phyloP scores from a whole-genome alignment of 2,797 vertebrate species.

The Amblyopsis hoosieri region DNA sequence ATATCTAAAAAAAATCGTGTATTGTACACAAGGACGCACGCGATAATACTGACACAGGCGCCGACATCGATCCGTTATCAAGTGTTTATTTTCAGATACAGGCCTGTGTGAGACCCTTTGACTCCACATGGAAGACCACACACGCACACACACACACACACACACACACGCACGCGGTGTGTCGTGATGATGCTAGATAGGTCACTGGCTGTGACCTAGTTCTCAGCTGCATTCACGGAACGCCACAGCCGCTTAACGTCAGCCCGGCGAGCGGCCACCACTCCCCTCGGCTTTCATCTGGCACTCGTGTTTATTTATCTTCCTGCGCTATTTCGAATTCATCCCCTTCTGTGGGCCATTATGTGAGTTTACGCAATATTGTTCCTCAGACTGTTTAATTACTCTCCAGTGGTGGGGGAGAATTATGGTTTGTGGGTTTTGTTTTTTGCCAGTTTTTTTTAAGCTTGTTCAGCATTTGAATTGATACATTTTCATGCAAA shows the following conservation, averaged over 20 bases:
- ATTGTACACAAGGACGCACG: too few relatives aligned
- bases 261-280: conserved; percentile 71
- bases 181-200: conserved; percentile 84
- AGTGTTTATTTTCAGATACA: not conserved
- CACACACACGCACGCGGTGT: conserved; percentile 17
- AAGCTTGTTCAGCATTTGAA: conserved; percentile 4
- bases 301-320: conserved; percentile 65
- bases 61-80: not conserved
- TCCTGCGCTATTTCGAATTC: conserved; percentile 58
- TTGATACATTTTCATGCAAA: conserved; percentile 13
- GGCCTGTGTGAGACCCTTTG: too few relatives aligned
- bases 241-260: conserved; percentile 86
- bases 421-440: not conserved
- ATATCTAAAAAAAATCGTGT: too few relatives aligned
- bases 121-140: not conserved
- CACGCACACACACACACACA: not conserved
- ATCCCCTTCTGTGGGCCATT: not conserved
- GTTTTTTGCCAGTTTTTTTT: not conserved
- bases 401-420: not conserved
- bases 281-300: conserved; percentile 70
- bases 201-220: conserved; percentile 93
- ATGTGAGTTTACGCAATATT: conserved; percentile 3
- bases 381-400: conserved; percentile 4
- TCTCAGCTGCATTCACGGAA: conserved; percentile 80
- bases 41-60: too few relatives aligned